These are phyloP conservation scores for Cephus spinipes DNA, from an alignment of 2,888 invertebrate species.

Conservation along the genomic window DNA sequence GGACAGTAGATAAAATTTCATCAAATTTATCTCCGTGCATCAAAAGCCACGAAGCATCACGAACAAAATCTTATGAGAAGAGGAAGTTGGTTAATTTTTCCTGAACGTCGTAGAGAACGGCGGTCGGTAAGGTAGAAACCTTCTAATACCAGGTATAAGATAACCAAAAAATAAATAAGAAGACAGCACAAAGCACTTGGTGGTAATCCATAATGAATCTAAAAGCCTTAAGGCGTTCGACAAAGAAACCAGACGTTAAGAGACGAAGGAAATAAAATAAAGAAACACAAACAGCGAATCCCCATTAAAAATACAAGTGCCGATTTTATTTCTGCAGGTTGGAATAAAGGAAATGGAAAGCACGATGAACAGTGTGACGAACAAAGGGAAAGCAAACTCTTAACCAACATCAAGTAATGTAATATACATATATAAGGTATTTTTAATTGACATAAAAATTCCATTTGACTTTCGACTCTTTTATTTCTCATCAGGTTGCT, in stretches of 20 bases:
- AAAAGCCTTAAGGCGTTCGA: not conserved
- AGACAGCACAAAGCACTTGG: not conserved
- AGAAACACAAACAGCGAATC: not conserved
- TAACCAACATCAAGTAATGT: not conserved
- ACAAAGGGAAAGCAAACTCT: not conserved
- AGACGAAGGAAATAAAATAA: not conserved
- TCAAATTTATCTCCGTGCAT: not conserved
- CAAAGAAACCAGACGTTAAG: not conserved
- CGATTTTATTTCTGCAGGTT: not conserved
- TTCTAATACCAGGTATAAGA: not conserved
- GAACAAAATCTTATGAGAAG: not conserved
- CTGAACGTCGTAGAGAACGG: not conserved
- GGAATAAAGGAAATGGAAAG: not conserved
- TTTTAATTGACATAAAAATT: not conserved
- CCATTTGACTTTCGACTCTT: not conserved
- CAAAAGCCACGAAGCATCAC: not conserved
- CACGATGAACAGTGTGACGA: not conserved
- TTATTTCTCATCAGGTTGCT: not conserved
- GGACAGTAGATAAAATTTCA: not conserved
- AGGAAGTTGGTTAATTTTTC: not conserved
- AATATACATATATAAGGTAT: not conserved
- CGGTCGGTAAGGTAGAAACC: not conserved
- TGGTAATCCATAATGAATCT: not conserved
- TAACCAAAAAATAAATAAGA: not conserved
- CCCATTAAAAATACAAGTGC: not conserved